Evolutionary conservation across 2,113 vertebrate species (phyloP), one percentile per base, ranked within the genome.

Genomic region (Corapipo altera): DNA sequence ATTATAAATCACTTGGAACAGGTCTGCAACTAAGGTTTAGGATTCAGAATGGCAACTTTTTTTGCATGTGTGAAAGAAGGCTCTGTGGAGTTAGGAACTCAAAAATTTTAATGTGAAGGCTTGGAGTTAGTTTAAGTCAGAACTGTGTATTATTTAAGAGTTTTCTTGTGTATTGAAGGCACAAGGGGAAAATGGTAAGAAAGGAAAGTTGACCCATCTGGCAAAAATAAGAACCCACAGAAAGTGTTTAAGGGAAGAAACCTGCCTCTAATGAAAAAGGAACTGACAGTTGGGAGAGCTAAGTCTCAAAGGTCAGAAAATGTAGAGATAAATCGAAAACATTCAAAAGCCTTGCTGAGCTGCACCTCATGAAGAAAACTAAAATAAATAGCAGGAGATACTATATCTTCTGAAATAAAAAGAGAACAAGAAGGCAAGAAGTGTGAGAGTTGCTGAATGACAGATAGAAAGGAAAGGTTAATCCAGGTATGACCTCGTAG

Each of bases 101-200:
- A 70, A 83, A 54, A 93, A 76, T 90, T 83, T 65, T 73, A 70
- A 85, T 43, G 64, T 30, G 43, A 92, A 88, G 35, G 9, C 3
- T 65, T 65, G 67, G 28, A 92, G n/a, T 73, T 79, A 88, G 89
- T 82, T 91, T 88, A 79, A 79, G n/a, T 54, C 26, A 80, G 67
- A 88, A 65, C n/a, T 70, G 37, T 78, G n/a, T 61, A 79, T 93
- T 83, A 86, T 88, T 95, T 90, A 90, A 71, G 67, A 90, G 51
- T 61, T 92, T 95, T 70, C 72, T 66, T 74, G 35, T 62, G 46
- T 77, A 92, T 51, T 91, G 51, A 46, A 93, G 39, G 19, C 21
- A 65, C 12, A 48, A 85, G 33, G 30, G 51, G 23, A 49, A 95
- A 92, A 83, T n/a, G 23, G 37, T 80, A 35, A 41, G 51, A 93